Evolutionary conservation across 2,113 vertebrate species (phyloP), one percentile per base, ranked within the genome.

Genomic region (Calonectris borealis): DNA sequence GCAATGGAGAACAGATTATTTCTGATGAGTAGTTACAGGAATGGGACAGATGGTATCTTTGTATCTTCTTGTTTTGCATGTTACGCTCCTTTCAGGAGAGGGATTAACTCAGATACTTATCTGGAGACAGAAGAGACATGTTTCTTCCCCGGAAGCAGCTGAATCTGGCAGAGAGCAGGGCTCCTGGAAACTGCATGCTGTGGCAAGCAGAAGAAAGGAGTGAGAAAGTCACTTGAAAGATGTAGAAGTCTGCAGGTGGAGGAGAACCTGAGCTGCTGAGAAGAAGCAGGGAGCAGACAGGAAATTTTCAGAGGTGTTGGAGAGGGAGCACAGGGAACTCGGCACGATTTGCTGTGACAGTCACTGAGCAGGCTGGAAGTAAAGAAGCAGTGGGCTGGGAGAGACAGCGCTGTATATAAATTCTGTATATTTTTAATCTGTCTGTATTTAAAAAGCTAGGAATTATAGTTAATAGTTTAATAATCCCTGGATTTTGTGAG

Each of bases 211-310:
- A 93, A 51, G 26, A 69, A 93, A 17, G 25, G 69, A 82, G 78
- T 82, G 82, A 90, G 57, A 93, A 96, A 89, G 61, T 60, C 11
- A 44, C 48, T 79, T 87, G n/a, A 89, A 93, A 87, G 66, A 84
- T 90, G 57, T 51, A 93, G 57, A 89, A 90, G 55, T 83, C 57
- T 76, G 78, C 65, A 86, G 78, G 90, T 91, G 82, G 85, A 93
- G 62, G 38, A 93, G 57, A 94, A 95, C 44, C 38, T 90, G 88
- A 87, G 44, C 10, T 87, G 51, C 38, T 85, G 42, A 75, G 57
- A 60, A 88, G 66, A 86, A 80, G 54, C 5, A 48, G 16, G 6
- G 20, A 81, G 40, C 27, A 66, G 81, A 71, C 11, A 58, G 60
- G 61, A 71, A 76, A 85, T 54, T 85, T 91, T 95, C 52, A 85